Evolutionary conservation across 2,113 vertebrate species (phyloP).

Genomic region (Turdus rufiventris): DNA sequence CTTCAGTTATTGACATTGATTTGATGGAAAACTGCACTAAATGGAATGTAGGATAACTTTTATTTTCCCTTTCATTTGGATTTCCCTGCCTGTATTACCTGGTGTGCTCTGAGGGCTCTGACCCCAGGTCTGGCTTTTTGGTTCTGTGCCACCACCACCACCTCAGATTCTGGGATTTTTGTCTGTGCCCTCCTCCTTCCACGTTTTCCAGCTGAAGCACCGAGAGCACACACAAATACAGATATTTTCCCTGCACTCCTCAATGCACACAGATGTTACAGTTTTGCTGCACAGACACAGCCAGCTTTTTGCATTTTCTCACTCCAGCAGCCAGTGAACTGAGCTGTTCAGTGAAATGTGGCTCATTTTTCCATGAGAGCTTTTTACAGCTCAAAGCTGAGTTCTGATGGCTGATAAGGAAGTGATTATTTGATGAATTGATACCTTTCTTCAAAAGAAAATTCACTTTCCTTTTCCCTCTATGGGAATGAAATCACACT

Average conservation of each 20-base stretch:
- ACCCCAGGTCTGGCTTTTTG: background rate
- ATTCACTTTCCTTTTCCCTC: background rate
- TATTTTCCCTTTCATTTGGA: background rate
- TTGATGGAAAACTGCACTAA: background rate
- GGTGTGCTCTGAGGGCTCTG: background rate
- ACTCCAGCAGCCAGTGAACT: background rate
- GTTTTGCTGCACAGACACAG: background rate
- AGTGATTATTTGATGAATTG: background rate
- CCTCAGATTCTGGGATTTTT: background rate
- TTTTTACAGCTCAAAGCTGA: background rate
- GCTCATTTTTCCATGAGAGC: background rate
- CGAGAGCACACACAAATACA: background rate
- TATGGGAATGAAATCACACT: background rate
- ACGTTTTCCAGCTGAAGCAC: background rate
- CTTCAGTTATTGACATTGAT: background rate
- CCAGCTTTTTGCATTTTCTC: background rate
- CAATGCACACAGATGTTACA: background rate
- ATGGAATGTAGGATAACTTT: background rate
- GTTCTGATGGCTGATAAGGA: background rate
- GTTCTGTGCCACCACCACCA: background rate
- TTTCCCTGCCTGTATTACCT: background rate
- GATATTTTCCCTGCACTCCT: background rate
- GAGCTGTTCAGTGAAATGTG: background rate
- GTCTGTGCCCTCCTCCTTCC: background rate
- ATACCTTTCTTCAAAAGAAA: background rate